Conservation (phyloP, 2,797 vertebrate species). For the Micromesistius poutassou region DNA sequence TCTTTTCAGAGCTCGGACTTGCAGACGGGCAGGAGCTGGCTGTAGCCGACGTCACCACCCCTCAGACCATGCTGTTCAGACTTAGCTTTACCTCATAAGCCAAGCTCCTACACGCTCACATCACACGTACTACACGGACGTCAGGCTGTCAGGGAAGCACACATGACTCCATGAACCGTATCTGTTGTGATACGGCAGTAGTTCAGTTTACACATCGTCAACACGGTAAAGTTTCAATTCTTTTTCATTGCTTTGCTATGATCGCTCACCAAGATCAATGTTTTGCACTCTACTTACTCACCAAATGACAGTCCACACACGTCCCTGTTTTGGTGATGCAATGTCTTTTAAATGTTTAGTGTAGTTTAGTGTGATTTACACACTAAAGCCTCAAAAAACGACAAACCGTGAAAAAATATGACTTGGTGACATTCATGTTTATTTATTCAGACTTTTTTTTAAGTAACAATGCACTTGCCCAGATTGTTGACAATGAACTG, state of each 20-base stretch:
- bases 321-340: constrained; percentile 20
- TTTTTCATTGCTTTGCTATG: constrained; percentile 31
- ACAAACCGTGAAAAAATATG: constrained; percentile 23
- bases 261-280: constrained; percentile 23
- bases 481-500: constrained; percentile 43
- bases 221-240: constrained; percentile 6
- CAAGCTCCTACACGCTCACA: constrained; percentile 29
- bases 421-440: constrained; percentile 38
- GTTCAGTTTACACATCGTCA: constrained; percentile 37
- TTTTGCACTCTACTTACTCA: constrained; percentile 48
- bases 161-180: constrained; percentile 22
- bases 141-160: constrained; percentile 28
- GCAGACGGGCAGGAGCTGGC: constrained; percentile 87
- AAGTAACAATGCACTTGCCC: constrained; percentile 19
- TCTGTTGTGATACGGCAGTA: constrained; percentile 26
- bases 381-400: constrained; percentile 27
- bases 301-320: too few relatives aligned
- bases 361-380: constrained; percentile 22
- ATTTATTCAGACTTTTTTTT: constrained; percentile 48
- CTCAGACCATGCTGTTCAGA: constrained; percentile 92
- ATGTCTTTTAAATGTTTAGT: constrained; percentile 31
- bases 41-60: constrained; percentile 88
- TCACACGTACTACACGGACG: constrained; percentile 14
- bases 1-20: constrained; percentile 82
- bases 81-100: constrained; percentile 85